Conservation (phyloP, 1,140 invertebrate genomes). For the Augochlora pura region DNA sequence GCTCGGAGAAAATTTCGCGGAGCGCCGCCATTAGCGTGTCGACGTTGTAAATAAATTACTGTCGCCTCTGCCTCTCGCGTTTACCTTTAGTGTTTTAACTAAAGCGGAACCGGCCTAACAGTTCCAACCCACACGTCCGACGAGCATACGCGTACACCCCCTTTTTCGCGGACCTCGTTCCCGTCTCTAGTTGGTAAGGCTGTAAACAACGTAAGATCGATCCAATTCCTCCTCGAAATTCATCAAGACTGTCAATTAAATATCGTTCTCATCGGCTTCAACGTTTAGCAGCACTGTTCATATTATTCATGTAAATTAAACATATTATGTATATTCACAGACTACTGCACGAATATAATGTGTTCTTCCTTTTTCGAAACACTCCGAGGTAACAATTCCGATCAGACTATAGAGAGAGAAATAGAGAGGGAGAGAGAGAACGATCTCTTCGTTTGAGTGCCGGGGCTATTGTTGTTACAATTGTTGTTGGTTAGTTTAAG, state of each 20-base stretch:
- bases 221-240: conserved; percentile 30
- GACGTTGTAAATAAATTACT: conserved; percentile 43
- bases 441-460: conserved; percentile 53
- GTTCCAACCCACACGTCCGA: conserved; percentile 5
- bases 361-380: not conserved
- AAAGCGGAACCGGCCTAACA: conserved; percentile 37
- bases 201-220: conserved; percentile 10
- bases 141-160: not conserved
- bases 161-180: conserved; percentile 8
- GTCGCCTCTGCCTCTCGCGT: conserved; percentile 21
- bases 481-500: conserved; percentile 75
- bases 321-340: conserved; percentile 5
- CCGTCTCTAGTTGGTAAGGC: conserved; percentile 18
- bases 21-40: conserved; percentile 12
- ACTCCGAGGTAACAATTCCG: not conserved
- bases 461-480: conserved; percentile 68
- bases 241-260: conserved; percentile 52
- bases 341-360: not conserved
- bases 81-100: conserved; percentile 55
- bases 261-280: conserved; percentile 28
- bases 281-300: conserved; percentile 20
- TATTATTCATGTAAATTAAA: conserved; percentile 29
- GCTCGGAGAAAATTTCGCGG: conserved; percentile 9
- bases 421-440: not conserved
- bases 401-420: not conserved